Evolutionary conservation across 92 coral and sea anemone genomes (phyloP).

Genomic region (Actinostola sp.): DNA sequence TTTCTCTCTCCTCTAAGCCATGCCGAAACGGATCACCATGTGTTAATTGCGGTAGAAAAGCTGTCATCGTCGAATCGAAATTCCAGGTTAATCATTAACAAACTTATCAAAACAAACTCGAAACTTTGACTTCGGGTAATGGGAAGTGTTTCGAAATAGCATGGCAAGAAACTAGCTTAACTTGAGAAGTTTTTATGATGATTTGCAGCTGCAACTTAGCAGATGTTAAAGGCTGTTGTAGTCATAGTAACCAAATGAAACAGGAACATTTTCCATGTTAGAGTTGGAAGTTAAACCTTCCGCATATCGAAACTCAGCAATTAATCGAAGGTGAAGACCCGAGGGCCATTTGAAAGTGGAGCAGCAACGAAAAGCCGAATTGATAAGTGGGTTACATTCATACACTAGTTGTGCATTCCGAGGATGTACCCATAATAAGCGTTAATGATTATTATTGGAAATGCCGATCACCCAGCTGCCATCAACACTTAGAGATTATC

Average conservation of each 20-base stretch:
- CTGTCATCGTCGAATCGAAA: slow-evolving; percentile 87
- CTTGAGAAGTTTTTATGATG: slow-evolving; percentile 15
- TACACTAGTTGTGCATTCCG: slow-evolving; percentile 72
- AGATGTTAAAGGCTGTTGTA: slow-evolving; percentile 47
- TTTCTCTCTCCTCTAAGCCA: slow-evolving; percentile 59
- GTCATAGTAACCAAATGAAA: slow-evolving; percentile 54
- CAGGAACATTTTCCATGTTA: slow-evolving; percentile 11
- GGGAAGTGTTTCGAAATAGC: slow-evolving; percentile 1
- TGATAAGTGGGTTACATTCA: slow-evolving; percentile 50
- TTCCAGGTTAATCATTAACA: slow-evolving; percentile 77
- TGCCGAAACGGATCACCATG: slow-evolving; percentile 88
- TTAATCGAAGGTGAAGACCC: background rate
- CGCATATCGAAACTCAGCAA: slow-evolving; percentile 7
- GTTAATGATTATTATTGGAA: slow-evolving; percentile 91
- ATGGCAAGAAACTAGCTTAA: slow-evolving; percentile 23
- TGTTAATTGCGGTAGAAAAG: slow-evolving; percentile 84
- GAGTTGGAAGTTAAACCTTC: slow-evolving; percentile 15
- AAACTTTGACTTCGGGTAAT: background rate
- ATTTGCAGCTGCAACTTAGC: slow-evolving; percentile 58
- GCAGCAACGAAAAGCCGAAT: slow-evolving; percentile 1
- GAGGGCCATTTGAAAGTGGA: background rate
- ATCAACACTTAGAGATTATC: slow-evolving; percentile 72
- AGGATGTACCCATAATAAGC: slow-evolving; percentile 86
- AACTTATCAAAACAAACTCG: slow-evolving; percentile 34
- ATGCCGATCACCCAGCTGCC: slow-evolving; percentile 93